Conservation (phyloP, 2,888 invertebrate species). For the Agonopterix subpropinquella region DNA sequence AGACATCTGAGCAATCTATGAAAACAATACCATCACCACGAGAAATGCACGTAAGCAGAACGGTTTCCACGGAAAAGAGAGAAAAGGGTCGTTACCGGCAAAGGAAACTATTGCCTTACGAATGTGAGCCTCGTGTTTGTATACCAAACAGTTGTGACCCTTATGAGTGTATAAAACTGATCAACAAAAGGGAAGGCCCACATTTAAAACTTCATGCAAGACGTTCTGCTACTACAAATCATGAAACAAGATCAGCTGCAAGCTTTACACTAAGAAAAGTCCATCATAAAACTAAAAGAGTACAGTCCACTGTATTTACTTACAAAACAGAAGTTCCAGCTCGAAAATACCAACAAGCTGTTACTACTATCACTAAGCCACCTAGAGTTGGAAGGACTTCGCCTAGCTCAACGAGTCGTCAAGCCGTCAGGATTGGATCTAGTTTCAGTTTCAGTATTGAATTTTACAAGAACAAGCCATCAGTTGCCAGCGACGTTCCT, state of each 20-base stretch:
- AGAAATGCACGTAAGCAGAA: too few relatives aligned
- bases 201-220: neutral
- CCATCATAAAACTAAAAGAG: slow-evolving; percentile 19
- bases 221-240: too few relatives aligned
- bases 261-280: too few relatives aligned
- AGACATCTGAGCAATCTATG: neutral
- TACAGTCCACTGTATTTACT: slow-evolving; percentile 18
- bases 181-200: neutral
- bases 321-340: slow-evolving; percentile 11
- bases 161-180: neutral
- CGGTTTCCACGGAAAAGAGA: neutral
- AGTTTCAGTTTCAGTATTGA: too few relatives aligned
- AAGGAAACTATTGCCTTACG: slow-evolving; percentile 15
- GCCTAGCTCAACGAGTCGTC: too few relatives aligned
- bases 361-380: neutral
- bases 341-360: slow-evolving; percentile 6
- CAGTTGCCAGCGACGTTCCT: too few relatives aligned
- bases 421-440: too few relatives aligned
- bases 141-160: slow-evolving; percentile 13
- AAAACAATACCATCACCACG: too few relatives aligned
- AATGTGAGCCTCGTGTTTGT: slow-evolving; percentile 28
- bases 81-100: slow-evolving; percentile 7
- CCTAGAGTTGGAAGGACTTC: too few relatives aligned
- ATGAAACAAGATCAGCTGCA: too few relatives aligned
- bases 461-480: too few relatives aligned